Conservation (phyloP, 2,113 vertebrate species). For the Tragelaphus buxtoni region DNA sequence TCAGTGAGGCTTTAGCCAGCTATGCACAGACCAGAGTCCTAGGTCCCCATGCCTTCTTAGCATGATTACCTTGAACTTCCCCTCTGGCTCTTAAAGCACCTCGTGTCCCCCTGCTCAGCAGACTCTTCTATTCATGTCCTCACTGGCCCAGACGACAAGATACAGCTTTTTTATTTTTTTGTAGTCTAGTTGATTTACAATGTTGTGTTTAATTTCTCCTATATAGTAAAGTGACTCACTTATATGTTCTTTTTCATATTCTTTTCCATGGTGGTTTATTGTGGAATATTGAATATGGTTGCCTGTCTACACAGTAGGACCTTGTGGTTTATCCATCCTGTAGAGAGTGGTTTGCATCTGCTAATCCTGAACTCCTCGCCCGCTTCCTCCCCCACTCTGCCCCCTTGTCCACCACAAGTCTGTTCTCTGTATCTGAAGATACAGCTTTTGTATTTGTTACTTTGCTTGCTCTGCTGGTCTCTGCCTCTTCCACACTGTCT, state of each 20-base stretch:
- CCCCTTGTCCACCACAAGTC: not conserved
- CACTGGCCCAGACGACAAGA: not conserved
- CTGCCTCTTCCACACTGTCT: not conserved
- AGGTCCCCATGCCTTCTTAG: too few species aligned
- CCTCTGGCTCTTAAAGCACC: not conserved
- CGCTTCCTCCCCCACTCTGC: not conserved
- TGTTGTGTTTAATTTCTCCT: not conserved
- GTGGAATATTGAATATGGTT: too few species aligned
- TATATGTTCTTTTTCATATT: not conserved
- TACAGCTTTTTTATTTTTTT: not conserved
- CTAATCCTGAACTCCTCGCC: not conserved
- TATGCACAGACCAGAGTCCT: not conserved
- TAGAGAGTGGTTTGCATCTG: not conserved
- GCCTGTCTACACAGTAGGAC: not conserved
- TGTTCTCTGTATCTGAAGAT: not conserved
- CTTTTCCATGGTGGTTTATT: not conserved
- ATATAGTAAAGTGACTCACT: not conserved
- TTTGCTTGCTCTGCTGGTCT: not conserved
- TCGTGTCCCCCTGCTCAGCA: not conserved
- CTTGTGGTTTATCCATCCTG: not conserved
- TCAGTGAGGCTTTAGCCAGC: not conserved
- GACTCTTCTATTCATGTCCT: not conserved
- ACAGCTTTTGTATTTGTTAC: not conserved
- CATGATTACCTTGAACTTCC: not conserved
- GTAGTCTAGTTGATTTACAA: not conserved